Percentiles rank a stretch among this genome's conserved stretches.
Conservation (phyloP, 2,113 vertebrate species). For the Zosterops lateralis region DNA sequence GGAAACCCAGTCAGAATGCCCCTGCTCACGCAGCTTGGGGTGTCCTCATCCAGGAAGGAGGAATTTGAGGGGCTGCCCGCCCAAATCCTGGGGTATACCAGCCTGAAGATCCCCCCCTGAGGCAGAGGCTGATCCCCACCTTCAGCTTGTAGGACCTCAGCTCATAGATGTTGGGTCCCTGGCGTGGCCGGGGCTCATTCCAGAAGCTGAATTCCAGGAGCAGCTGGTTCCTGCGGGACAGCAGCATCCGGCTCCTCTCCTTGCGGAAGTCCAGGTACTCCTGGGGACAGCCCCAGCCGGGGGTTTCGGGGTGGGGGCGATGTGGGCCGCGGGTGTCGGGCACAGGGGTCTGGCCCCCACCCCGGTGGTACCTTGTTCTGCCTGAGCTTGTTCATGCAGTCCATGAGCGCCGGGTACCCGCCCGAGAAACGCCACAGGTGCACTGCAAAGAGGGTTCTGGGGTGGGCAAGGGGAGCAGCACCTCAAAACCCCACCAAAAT, state of each 20-base stretch:
- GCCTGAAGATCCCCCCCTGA: fast-evolving
- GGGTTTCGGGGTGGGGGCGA: neutral
- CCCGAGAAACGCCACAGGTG: slow-evolving; percentile 94
- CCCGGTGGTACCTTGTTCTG: slow-evolving; percentile 78
- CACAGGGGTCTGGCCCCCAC: fast-evolving
- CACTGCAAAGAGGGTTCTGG: slow-evolving; percentile 68
- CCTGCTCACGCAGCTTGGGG: fast-evolving
- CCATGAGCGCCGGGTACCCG: slow-evolving; percentile 89
- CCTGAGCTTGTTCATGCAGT: slow-evolving; percentile 88
- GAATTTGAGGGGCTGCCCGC: fast-evolving
- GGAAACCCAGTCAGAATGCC: neutral
- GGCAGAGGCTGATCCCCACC: slow-evolving; percentile 36
- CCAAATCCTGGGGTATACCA: neutral
- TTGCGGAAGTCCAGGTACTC: slow-evolving; percentile 87
- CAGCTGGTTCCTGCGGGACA: slow-evolving; percentile 90
- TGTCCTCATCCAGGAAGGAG: no score
- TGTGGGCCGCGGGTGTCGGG: fast-evolving
- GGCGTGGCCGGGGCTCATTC: slow-evolving; percentile 89
- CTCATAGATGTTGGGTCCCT: slow-evolving; percentile 91
- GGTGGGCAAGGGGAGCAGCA: neutral
- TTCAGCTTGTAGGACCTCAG: slow-evolving; percentile 90
- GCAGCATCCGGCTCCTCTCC: slow-evolving; percentile 89
- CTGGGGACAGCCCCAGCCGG: slow-evolving; percentile 46
- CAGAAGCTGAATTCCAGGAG: slow-evolving; percentile 97
- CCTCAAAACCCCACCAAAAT: neutral